Conservation (phyloP, 2,797 vertebrate species). For the Cyclura pinguis region DNA sequence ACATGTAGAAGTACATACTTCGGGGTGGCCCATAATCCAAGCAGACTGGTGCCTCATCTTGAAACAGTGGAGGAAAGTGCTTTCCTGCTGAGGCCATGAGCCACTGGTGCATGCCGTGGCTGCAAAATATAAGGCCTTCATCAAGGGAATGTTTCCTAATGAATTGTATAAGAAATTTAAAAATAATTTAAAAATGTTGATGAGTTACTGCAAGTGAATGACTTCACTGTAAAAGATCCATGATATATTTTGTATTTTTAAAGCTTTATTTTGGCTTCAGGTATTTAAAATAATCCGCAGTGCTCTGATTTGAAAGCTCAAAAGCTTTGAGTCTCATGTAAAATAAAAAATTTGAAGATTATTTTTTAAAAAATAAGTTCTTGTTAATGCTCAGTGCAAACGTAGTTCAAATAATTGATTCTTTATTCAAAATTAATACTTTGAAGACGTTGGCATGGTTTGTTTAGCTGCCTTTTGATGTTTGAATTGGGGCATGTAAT, state of each 20-base stretch:
- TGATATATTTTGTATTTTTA: background rate
- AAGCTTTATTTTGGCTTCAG: constrained; percentile 50
- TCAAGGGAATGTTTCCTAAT: constrained; percentile 49
- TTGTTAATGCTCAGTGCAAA: constrained; percentile 51
- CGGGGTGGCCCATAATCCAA: too few species aligned
- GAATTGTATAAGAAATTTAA: constrained; percentile 30
- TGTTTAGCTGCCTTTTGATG: constrained; percentile 34
- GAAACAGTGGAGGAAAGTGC: too few species aligned
- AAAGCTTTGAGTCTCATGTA: constrained; percentile 33
- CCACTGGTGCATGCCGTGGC: constrained; percentile 30
- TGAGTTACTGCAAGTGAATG: constrained; percentile 47
- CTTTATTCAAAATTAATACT: constrained; percentile 30
- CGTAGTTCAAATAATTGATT: constrained; percentile 47
- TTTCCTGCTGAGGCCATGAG: too few species aligned
- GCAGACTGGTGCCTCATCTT: too few species aligned
- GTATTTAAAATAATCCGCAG: constrained; percentile 52
- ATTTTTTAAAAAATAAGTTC: constrained; percentile 12
- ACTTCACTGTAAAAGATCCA: constrained; percentile 1
- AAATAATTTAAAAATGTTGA: constrained; percentile 43
- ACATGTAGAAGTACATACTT: constrained; percentile 22
- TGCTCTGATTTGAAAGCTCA: constrained; percentile 59
- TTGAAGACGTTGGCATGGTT: constrained; percentile 20
- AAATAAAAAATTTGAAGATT: constrained; percentile 37
- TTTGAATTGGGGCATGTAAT: constrained; percentile 14
- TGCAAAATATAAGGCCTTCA: constrained; percentile 51